Base-by-base conservation (phyloP, 2,888 invertebrate species). In the Bimastos eiseni region DNA sequence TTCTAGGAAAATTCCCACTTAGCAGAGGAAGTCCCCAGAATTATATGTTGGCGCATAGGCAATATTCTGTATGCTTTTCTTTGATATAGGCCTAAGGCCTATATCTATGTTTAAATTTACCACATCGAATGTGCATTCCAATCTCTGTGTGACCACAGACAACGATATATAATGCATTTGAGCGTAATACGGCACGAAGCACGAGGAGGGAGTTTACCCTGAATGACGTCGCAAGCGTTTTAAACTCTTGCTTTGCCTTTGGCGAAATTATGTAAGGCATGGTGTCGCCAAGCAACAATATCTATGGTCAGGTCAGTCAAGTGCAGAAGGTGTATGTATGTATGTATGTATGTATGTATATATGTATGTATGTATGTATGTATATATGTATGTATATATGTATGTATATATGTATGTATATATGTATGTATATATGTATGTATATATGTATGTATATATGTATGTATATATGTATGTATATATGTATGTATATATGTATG, bases 381-480 rank as follows among this genome's bases (percentile, higher is more conserved):
- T 49, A 55, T 30, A 13, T 55, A 24, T 44, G 11, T 44, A 15
- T 5, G 5, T 19, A 11, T 44, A 19, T 15, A 44, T 44, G 44
- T 44, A 44, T 44, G 44, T 44, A 44, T 44, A 19, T 44, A 44
- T 44, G 15, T 55, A 55, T 55, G 30, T 30, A 55, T 30, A 13
- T 30, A 55, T 30, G 30, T 30, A 55, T 55, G 55, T 30, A 55
- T 30, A 13, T 11, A 44, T 30, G 55, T 55, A 83, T 83, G 90
- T 70, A 70, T 83, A 84, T 36, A 34, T 30, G 38, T n/a, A 90
- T 36, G 44, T 38, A 88, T 30, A 37, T 49, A 88, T 83, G 55
- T 49, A 90, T 83, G 41, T 36, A 90, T 36, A 30, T 49, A 90
- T 21, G 88, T 88, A 91, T 70, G 88, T 83, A 91, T 38, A 30